Percentiles rank a stretch among this genome's conserved stretches.
Evolutionary conservation across 2,113 vertebrate species (phyloP).

Genomic region (Pangasianodon gigas): DNA sequence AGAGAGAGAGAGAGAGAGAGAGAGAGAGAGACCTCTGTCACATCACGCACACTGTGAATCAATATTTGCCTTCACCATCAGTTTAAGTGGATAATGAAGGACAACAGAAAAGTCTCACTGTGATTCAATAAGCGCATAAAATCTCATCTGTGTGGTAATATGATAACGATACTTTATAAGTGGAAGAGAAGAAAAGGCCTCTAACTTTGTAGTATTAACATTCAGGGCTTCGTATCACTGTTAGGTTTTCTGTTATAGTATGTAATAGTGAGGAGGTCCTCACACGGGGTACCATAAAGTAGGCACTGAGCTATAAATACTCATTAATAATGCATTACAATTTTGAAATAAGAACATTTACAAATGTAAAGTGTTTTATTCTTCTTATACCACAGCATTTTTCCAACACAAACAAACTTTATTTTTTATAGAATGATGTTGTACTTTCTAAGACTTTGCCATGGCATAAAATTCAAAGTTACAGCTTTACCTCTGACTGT

Average conservation of each 20-base stretch:
- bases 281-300: neutral
- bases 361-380: neutral
- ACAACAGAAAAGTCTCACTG: neutral
- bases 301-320: neutral
- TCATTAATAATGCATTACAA: neutral
- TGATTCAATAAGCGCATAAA: conserved; percentile 23
- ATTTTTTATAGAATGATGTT: neutral
- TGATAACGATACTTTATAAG: neutral
- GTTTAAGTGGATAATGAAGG: conserved; percentile 26
- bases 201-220: neutral
- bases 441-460: neutral
- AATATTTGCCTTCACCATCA: conserved; percentile 12
- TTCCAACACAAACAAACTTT: neutral
- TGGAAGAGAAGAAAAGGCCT: conserved; percentile 2
- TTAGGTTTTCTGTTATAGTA: neutral
- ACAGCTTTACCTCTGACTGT: too few relatives aligned
- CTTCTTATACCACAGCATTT: neutral
- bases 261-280: neutral
- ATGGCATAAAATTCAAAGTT: too few relatives aligned
- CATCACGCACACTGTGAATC: neutral
- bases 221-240: neutral
- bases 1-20: neutral
- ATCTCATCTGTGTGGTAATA: neutral
- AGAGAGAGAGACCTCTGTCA: conserved; percentile 5
- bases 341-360: neutral